Conservation (phyloP, 2,888 invertebrate species). For the Gryllus longicercus region DNA sequence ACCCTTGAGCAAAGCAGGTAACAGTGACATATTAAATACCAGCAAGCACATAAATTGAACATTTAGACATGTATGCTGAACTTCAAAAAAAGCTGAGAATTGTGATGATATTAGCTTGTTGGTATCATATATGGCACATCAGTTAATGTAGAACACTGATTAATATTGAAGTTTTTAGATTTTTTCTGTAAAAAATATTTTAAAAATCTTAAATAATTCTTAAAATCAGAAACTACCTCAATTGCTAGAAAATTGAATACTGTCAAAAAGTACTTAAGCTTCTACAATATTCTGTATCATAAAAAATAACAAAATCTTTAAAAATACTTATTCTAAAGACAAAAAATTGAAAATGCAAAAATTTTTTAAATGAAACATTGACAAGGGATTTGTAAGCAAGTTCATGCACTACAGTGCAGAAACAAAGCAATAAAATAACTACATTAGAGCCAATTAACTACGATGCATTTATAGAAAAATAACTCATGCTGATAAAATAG, state of each 20-base stretch:
- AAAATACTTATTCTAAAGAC: neutral
- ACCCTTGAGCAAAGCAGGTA: slow-evolving; percentile 30
- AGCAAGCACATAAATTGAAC: slow-evolving; percentile 18
- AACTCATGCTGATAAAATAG: neutral
- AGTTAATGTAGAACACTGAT: neutral
- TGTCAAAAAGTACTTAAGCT: neutral
- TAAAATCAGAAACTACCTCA: too few species aligned
- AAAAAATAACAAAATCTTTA: neutral
- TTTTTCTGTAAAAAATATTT: too few species aligned
- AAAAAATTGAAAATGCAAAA: neutral
- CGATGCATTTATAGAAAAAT: neutral
- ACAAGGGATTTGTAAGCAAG: too few species aligned
- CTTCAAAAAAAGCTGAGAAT: neutral
- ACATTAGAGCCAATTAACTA: neutral
- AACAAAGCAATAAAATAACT: neutral
- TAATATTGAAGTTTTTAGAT: neutral
- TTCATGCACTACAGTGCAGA: neutral
- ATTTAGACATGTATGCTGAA: neutral
- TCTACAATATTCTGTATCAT: neutral
- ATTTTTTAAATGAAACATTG: too few species aligned
- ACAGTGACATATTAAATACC: slow-evolving; percentile 24
- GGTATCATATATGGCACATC: slow-evolving; percentile 3
- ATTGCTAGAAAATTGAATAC: too few species aligned
- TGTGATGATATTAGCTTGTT: slow-evolving; percentile 4
- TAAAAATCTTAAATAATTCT: too few species aligned